These are phyloP conservation scores for Zaprionus ornatus DNA, from an alignment of 1,140 invertebrate species.

Conservation along the genomic window DNA sequence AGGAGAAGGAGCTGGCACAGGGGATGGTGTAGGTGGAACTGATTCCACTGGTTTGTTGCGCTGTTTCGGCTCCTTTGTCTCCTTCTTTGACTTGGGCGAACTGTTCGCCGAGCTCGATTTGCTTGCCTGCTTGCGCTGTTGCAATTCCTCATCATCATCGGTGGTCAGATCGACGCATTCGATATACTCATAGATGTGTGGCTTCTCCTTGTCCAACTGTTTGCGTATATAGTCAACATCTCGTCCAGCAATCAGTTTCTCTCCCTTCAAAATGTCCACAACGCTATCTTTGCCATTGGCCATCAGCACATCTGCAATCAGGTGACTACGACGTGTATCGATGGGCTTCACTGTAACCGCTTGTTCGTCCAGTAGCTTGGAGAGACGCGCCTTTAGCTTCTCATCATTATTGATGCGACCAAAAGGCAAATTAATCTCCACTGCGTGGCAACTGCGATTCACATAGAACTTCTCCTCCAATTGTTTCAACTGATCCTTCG, in stretches of 20 bases:
- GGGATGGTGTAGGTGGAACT: neutral
- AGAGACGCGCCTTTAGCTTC: conserved; percentile 47
- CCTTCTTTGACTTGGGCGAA: conserved; percentile 52
- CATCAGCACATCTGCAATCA: conserved; percentile 65
- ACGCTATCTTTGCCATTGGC: conserved; percentile 50
- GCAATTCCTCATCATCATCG: conserved; percentile 70
- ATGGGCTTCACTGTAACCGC: conserved; percentile 72
- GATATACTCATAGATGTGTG: conserved; percentile 71
- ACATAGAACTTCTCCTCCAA: conserved; percentile 86
- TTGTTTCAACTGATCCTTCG: conserved; percentile 84
- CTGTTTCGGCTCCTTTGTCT: conserved; percentile 29
- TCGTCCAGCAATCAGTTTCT: conserved; percentile 53
- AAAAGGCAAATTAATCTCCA: conserved; percentile 84
- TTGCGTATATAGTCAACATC: conserved; percentile 77
- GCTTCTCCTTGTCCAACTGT: conserved; percentile 72
- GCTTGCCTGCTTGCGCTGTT: conserved; percentile 39
- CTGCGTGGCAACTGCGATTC: conserved; percentile 84
- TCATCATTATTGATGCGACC: conserved; percentile 50
- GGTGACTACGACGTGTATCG: conserved; percentile 72
- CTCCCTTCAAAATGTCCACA: conserved; percentile 53
- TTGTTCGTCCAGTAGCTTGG: conserved; percentile 60
- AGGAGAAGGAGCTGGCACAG: neutral
- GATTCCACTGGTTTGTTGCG: conserved; percentile 27
- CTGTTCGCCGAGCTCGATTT: conserved; percentile 28
- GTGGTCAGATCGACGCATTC: conserved; percentile 72